Conservation (phyloP, 2,888 invertebrate genomes). For the Sepiola atlantica region DNA sequence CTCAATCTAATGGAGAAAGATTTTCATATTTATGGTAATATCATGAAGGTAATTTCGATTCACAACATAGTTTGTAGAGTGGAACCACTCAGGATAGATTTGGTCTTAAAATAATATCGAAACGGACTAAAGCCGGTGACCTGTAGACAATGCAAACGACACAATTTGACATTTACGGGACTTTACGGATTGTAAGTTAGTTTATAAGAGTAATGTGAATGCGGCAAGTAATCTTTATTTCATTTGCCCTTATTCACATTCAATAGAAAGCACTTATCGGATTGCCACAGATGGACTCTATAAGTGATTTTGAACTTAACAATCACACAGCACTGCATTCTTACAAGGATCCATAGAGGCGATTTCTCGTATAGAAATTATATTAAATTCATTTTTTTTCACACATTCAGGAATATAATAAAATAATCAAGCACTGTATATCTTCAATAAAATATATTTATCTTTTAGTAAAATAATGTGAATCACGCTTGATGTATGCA, state of each 20-base stretch:
- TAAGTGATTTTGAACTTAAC: background rate
- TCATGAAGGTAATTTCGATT: slow-evolving; percentile 8
- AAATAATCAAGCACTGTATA: no score
- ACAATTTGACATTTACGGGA: slow-evolving; percentile 5
- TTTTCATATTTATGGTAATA: slow-evolving; percentile 32
- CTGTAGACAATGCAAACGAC: slow-evolving; percentile 3
- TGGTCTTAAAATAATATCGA: background rate
- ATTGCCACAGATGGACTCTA: background rate
- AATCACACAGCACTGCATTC: background rate
- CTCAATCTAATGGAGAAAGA: slow-evolving; percentile 32
- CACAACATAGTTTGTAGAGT: background rate
- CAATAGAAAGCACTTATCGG: background rate
- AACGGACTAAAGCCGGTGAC: background rate
- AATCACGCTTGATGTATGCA: no score
- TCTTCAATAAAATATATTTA: no score
- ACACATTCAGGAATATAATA: no score
- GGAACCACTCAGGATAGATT: slow-evolving; percentile 15
- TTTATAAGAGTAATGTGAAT: background rate
- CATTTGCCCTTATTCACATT: background rate
- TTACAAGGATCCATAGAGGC: no score
- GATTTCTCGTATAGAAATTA: no score
- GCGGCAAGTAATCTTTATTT: background rate
- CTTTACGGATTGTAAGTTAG: background rate
- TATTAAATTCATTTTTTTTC: no score
- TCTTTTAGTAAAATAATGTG: no score